Conservation (phyloP, 2,797 vertebrate genomes). For the Moxostoma hubbsi region DNA sequence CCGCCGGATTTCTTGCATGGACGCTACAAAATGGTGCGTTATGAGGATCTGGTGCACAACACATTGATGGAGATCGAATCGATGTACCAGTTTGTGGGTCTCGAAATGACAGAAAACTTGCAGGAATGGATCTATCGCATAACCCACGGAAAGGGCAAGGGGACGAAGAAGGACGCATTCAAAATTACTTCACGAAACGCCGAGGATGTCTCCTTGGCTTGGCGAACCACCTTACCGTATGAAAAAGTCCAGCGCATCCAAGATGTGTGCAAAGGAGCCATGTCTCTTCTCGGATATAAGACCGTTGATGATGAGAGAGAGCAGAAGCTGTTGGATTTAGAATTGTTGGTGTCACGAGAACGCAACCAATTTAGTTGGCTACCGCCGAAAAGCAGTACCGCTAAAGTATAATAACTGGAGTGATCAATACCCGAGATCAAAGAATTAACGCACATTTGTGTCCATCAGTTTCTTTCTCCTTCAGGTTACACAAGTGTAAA, state of each 20-base stretch:
- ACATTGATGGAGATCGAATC: conserved; percentile 79
- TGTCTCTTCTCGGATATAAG: conserved; percentile 88
- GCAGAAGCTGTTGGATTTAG: conserved; percentile 81
- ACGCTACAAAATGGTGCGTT: conserved; percentile 91
- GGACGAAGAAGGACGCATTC: conserved; percentile 82
- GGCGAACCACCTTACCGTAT: conserved; percentile 83
- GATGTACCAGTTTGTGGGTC: conserved; percentile 86
- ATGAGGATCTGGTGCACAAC: conserved; percentile 88
- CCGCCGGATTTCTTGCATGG: conserved; percentile 85
- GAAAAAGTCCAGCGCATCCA: conserved; percentile 85
- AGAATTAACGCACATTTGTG: background rate
- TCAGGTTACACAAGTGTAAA: background rate
- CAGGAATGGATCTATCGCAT: conserved; percentile 87
- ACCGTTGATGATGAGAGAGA: conserved; percentile 82
- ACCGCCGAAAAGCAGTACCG: conserved; percentile 54
- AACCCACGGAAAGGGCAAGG: conserved; percentile 87
- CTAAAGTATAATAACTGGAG: background rate
- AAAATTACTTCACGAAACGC: conserved; percentile 88
- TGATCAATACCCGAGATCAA: background rate
- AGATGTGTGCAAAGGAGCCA: conserved; percentile 86
- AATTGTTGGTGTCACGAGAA: conserved; percentile 80
- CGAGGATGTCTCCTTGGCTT: conserved; percentile 87
- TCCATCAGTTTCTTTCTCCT: background rate
- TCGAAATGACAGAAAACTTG: conserved; percentile 79
- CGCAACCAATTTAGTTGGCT: conserved; percentile 85